phyloP scores from a whole-genome alignment of 2,888 invertebrate species.

The Zygaena filipendulae region DNA sequence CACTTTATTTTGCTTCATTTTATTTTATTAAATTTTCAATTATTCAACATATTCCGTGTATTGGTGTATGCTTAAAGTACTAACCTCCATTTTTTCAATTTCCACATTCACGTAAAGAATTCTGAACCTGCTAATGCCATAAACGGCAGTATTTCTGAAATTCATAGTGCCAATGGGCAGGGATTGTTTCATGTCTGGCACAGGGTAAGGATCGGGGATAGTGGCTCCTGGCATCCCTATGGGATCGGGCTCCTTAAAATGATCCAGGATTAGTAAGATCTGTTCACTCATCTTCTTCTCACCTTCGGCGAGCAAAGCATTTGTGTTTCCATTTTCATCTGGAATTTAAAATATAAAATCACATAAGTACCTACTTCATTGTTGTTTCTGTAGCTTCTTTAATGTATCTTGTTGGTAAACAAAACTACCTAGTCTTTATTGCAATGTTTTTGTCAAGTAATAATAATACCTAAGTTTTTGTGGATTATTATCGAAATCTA shows the following conservation, averaged over 20 bases:
- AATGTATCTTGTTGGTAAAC: too few relatives aligned
- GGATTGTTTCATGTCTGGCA: conserved; percentile 81
- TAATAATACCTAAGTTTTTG: too few relatives aligned
- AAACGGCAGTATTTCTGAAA: conserved; percentile 77
- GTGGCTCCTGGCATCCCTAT: conserved; percentile 82
- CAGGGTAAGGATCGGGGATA: conserved; percentile 83
- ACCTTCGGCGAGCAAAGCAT: conserved; percentile 35
- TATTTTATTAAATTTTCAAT: too few relatives aligned
- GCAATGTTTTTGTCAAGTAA: too few relatives aligned
- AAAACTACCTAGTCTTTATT: too few relatives aligned
- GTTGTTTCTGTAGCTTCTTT: too few relatives aligned
- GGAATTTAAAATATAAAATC: conserved; percentile 7
- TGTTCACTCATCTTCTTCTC: conserved; percentile 79
- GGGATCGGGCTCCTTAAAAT: conserved; percentile 85
- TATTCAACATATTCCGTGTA: too few relatives aligned
- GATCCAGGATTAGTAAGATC: conserved; percentile 77
- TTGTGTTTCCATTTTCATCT: conserved; percentile 17
- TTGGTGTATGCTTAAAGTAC: conserved; percentile 4
- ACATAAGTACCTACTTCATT: too few relatives aligned
- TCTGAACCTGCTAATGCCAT: conserved; percentile 83
- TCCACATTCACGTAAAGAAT: conserved; percentile 78
- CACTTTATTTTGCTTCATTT: too few relatives aligned
- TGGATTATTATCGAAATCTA: too few relatives aligned
- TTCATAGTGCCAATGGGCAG: conserved; percentile 74
- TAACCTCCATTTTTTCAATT: conserved; percentile 79